Evolutionary conservation across 1,140 invertebrate species (phyloP).

Genomic region (Bombus cullumanus): DNA sequence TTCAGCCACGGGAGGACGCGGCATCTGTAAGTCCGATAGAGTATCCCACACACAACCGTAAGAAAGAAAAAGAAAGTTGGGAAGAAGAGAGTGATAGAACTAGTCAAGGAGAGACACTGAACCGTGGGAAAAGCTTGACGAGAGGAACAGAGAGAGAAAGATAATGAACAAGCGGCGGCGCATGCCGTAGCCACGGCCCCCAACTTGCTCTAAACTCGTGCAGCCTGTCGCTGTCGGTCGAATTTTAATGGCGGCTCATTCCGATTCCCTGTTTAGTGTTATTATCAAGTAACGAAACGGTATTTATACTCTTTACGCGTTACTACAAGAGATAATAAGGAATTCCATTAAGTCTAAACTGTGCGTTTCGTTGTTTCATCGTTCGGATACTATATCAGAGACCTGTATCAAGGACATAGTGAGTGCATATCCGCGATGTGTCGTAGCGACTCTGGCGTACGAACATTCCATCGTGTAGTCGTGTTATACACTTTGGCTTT

Average conservation of each 20-base stretch:
- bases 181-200: conserved; percentile 70
- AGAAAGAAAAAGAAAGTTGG: conserved; percentile 49
- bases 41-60: neutral
- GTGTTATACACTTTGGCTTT: conserved; percentile 47
- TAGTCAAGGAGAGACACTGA: conserved; percentile 33
- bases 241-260: conserved; percentile 80
- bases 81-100: conserved; percentile 42
- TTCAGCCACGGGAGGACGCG: conserved; percentile 15
- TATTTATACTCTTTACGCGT: conserved; percentile 38
- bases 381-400: conserved; percentile 8
- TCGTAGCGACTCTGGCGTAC: conserved; percentile 64
- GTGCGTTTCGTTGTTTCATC: conserved; percentile 5
- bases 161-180: conserved; percentile 66
- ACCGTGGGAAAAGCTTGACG: conserved; percentile 44
- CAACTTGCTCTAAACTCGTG: conserved; percentile 71
- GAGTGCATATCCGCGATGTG: conserved; percentile 74
- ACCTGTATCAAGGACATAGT: conserved; percentile 64
- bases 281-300: conserved; percentile 73
- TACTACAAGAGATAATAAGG: neutral
- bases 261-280: conserved; percentile 74
- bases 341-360: conserved; percentile 10
- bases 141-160: conserved; percentile 39
- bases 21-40: neutral
- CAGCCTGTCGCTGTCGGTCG: conserved; percentile 70
- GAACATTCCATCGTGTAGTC: conserved; percentile 56